Conservation (phyloP, 2,113 vertebrate genomes). For the Tonatia bakeri region DNA sequence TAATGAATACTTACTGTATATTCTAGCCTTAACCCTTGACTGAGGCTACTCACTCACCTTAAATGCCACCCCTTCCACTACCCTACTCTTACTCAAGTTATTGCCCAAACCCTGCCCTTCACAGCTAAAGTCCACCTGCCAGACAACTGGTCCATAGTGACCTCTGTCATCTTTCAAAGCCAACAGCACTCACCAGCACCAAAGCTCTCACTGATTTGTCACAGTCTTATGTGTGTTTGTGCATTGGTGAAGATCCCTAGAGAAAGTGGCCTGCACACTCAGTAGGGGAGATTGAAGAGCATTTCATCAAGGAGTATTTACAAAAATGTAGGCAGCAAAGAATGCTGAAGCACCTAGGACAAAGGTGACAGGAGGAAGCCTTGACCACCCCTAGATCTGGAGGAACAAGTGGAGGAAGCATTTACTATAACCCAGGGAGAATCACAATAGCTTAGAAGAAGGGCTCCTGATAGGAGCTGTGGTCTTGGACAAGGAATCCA, state of each 20-base stretch:
- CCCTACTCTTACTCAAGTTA: background rate
- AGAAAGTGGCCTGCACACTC: background rate
- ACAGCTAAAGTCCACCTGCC: background rate
- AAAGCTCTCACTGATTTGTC: background rate
- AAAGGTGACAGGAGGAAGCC: background rate
- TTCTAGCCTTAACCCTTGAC: background rate
- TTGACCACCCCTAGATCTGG: background rate
- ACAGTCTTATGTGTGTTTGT: background rate
- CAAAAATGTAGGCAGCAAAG: background rate
- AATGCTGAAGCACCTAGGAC: background rate
- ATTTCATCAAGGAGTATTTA: background rate
- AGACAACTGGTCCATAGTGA: background rate
- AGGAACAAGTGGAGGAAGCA: background rate
- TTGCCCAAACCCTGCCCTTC: background rate
- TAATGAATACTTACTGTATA: background rate
- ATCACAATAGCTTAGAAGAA: background rate
- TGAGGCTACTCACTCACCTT: background rate
- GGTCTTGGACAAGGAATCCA: background rate
- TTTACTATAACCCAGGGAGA: background rate
- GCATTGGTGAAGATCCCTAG: background rate
- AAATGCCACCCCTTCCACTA: background rate
- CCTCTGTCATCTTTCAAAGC: background rate
- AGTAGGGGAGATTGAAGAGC: background rate
- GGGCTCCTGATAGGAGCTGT: background rate
- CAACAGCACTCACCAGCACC: background rate